A percentile compares a stretch with the other conserved stretches of the same genome.
These are phyloP conservation scores for Gandaritis pyraliata DNA, from an alignment of 2,888 invertebrate species.

Conservation along the genomic window DNA sequence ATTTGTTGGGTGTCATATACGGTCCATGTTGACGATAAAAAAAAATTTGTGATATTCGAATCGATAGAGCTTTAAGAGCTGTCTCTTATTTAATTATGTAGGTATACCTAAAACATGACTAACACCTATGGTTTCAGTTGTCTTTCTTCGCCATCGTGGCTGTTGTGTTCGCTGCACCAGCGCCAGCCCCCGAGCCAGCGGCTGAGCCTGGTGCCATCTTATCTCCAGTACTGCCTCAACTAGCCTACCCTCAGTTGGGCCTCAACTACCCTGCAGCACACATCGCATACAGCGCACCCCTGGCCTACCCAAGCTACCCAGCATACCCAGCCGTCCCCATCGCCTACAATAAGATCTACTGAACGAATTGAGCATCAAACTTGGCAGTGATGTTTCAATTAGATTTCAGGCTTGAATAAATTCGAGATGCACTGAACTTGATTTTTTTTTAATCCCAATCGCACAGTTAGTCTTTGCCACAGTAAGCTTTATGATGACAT, in stretches of 20 bases:
- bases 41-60: too few relatives aligned
- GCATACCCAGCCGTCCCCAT: constrained; percentile 47
- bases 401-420: constrained; percentile 13
- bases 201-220: constrained; percentile 39
- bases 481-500: too few relatives aligned
- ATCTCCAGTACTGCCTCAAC: constrained; percentile 38
- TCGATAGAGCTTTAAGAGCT: too few relatives aligned
- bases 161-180: constrained; percentile 55
- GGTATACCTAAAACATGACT: too few relatives aligned
- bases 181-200: constrained; percentile 55
- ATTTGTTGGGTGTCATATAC: too few relatives aligned
- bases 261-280: constrained; percentile 43
- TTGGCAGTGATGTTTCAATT: constrained; percentile 18
- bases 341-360: constrained; percentile 54
- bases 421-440: constrained; percentile 1
- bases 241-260: constrained; percentile 43
- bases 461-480: too few relatives aligned
- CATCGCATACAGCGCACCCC: constrained; percentile 39
- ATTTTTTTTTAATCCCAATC: too few relatives aligned
- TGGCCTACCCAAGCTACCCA: constrained; percentile 37
- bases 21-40: too few relatives aligned
- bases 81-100: too few relatives aligned
- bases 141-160: constrained; percentile 52
- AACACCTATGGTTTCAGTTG: constrained; percentile 46
- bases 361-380: constrained; percentile 25